Conservation (phyloP, 2,113 vertebrate species). For the Rana temporaria region DNA sequence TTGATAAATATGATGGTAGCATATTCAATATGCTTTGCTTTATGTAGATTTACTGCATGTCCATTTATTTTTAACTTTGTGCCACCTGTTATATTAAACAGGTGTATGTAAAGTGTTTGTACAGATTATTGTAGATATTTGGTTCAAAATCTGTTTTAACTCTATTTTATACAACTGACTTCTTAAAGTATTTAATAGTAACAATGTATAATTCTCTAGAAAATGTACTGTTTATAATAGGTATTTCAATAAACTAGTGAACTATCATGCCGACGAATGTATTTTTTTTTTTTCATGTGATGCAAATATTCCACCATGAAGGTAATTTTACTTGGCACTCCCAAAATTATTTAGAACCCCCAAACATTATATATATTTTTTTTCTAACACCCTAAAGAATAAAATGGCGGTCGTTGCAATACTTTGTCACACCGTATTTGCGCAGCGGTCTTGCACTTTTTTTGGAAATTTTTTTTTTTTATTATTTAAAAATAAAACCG, state of each 20-base stretch:
- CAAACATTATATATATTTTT: too few relatives aligned
- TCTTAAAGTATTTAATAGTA: constrained; percentile 70
- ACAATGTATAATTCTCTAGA: constrained; percentile 66
- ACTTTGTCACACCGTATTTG: too few relatives aligned
- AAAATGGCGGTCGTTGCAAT: too few relatives aligned
- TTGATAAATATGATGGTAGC: background rate
- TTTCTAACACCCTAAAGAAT: too few relatives aligned
- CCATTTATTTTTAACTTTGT: constrained; percentile 7
- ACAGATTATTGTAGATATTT: constrained; percentile 78
- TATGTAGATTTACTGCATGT: background rate
- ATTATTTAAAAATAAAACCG: too few relatives aligned
- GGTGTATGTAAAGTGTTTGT: constrained; percentile 65
- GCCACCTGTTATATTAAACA: constrained; percentile 15
- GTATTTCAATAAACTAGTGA: constrained; percentile 70
- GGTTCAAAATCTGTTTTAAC: constrained; percentile 65
- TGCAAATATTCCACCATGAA: background rate
- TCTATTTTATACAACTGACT: constrained; percentile 75
- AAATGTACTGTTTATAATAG: constrained; percentile 71
- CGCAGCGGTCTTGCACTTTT: too few relatives aligned
- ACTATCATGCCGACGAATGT: background rate
- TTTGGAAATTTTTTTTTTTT: too few relatives aligned
- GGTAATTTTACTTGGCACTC: too few relatives aligned
- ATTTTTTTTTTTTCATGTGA: background rate
- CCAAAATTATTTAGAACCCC: too few relatives aligned
- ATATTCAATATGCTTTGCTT: background rate